Evolutionary conservation across 1,140 invertebrate genomes (phyloP), one percentile per base, ranked within the genome.

Genomic region (Trachymyrmex cornetzi): DNA sequence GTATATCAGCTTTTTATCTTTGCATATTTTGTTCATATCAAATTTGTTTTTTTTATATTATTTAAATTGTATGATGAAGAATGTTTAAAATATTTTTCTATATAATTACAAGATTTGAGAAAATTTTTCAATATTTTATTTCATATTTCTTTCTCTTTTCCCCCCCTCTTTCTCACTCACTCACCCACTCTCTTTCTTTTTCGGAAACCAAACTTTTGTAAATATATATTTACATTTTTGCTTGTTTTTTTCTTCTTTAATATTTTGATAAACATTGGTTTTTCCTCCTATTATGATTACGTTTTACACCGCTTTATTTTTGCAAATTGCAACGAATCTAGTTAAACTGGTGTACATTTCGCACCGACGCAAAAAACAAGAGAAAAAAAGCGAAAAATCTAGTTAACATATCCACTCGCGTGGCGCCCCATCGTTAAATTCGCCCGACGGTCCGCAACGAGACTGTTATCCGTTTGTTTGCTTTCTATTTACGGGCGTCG

Each of bases 391-490:
- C 38, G 38, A 44, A 44, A 44, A 44, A 44, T 44, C 69, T 84
- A 75, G 80, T 84, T 84, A 84, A 84, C 55, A 84, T 63, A 84
- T 75, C 69, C 38, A 75, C 69, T 84, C 44, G 80, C 38, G 80
- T 82, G 34, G 67, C 80, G 69, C 4, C 38, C 80, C 80, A 84
- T 84, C 80, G 80, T 84, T 84, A 84, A 84, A 84, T 75, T 84
- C 69, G 34, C 24, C 27, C 80, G 80, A 84, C 80, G 80, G 55
- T 19, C 38, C 38, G 80, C 69, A 57, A 84, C 80, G 55, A 84
- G 55, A 75, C 55, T 84, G 80, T 84, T 84, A 84, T 84, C 69
- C 55, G 80, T 84, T 84, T 84, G 80, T 84, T 84, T 84, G 69
- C 55, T 84, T 75, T 84, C 69, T 84, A 75, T 82, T 82, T 82